Percentiles rank a stretch among this genome's conserved stretches.
These are phyloP conservation scores for Echinops telfairi DNA, from an alignment of 2,113 vertebrate species.

Conservation along the genomic window DNA sequence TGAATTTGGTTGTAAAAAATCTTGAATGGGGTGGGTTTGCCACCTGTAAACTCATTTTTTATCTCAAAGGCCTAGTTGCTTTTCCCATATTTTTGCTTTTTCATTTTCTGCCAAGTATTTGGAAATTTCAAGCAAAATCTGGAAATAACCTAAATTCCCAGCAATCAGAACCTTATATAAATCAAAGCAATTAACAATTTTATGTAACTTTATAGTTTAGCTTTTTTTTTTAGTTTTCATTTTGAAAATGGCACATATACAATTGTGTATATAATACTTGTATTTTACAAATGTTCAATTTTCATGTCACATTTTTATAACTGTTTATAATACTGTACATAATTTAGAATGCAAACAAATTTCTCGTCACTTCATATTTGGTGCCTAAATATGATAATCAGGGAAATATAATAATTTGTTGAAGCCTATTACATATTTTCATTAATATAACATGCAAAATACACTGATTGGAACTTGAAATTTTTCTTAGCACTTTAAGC, in stretches of 20 bases:
- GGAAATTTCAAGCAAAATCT: conserved; percentile 18
- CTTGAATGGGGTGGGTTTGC: not conserved
- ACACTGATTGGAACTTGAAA: not conserved
- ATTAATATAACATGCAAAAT: not conserved
- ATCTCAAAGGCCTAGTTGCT: not conserved
- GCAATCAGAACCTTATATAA: not conserved
- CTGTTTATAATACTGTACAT: not conserved
- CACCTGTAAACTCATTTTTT: not conserved
- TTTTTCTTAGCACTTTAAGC: not conserved
- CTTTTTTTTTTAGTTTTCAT: too few species aligned
- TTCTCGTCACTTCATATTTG: conserved; percentile 17
- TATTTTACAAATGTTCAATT: not conserved
- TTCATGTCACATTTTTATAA: conserved; percentile 27
- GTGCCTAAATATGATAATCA: not conserved
- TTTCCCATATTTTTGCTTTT: conserved; percentile 40
- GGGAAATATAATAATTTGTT: not conserved
- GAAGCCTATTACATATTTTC: not conserved
- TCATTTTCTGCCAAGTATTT: conserved; percentile 31
- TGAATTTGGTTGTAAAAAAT: conserved; percentile 19
- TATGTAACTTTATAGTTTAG: not conserved
- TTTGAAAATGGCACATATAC: too few species aligned
- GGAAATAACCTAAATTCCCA: not conserved
- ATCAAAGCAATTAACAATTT: not conserved
- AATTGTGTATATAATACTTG: too few species aligned
- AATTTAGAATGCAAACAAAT: not conserved